Percentiles rank a stretch among this genome's conserved stretches.
phyloP scores from a whole-genome alignment of 2,113 vertebrate genomes.

The Tyrannus savana region DNA sequence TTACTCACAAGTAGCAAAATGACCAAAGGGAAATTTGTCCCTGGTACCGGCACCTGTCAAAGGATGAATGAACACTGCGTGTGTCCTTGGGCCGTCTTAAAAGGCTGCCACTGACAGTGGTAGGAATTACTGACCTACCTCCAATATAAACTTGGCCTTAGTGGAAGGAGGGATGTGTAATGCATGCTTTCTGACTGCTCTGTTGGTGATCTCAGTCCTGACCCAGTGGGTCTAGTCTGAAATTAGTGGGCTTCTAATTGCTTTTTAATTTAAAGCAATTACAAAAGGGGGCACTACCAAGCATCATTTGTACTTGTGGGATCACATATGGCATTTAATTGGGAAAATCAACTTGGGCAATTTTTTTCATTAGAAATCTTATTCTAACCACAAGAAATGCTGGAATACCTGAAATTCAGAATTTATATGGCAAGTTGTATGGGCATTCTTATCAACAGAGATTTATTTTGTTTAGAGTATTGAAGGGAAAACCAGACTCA shows the following conservation, averaged over 20 bases:
- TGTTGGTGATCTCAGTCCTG: constrained; percentile 45
- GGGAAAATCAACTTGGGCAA: neutral
- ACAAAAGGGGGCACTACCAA: constrained; percentile 47
- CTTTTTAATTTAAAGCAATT: constrained; percentile 73
- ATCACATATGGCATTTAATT: neutral
- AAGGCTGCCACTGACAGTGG: constrained; percentile 6
- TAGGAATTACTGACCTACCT: constrained; percentile 31
- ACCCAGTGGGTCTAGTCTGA: constrained; percentile 50
- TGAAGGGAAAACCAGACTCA: neutral
- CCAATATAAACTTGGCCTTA: constrained; percentile 17
- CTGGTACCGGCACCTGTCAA: neutral
- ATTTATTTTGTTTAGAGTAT: neutral
- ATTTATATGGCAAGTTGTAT: neutral
- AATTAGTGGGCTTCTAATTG: constrained; percentile 67
- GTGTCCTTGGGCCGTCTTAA: neutral
- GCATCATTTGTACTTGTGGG: constrained; percentile 46
- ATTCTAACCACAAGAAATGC: neutral
- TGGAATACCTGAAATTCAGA: neutral
- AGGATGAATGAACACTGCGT: neutral
- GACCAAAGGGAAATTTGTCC: neutral
- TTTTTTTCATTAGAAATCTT: neutral
- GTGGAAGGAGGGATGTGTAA: constrained; percentile 9
- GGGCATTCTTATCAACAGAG: neutral
- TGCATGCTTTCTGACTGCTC: constrained; percentile 16
- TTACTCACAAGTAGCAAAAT: neutral